phyloP scores from a whole-genome alignment of 2,113 vertebrate genomes.

The Cavia porcellus region DNA sequence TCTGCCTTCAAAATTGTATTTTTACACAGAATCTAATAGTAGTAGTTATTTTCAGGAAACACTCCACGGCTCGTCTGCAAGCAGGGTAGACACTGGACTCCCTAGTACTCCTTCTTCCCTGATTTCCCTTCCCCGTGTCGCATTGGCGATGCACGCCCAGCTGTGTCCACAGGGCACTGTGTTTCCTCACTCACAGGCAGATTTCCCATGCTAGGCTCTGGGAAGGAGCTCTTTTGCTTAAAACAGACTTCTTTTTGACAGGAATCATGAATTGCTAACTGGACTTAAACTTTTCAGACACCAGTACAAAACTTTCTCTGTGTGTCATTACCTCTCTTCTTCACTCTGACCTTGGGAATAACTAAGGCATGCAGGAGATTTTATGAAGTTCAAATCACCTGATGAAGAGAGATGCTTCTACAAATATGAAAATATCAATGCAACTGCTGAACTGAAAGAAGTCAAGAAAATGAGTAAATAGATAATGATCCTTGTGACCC shows the following conservation, averaged over 20 bases:
- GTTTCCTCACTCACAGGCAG: background rate
- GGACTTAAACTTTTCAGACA: background rate
- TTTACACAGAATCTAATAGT: background rate
- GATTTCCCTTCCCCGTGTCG: background rate
- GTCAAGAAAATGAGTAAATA: background rate
- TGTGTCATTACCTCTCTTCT: background rate
- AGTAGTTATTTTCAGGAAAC: background rate
- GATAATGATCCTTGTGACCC: background rate
- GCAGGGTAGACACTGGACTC: background rate
- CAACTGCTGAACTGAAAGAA: background rate
- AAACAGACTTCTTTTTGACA: background rate
- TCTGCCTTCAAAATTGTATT: background rate
- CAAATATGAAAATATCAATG: background rate
- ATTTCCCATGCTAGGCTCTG: rapidly evolving
- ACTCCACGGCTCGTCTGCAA: background rate
- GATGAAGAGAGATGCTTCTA: background rate
- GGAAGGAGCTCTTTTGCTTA: background rate
- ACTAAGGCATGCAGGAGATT: background rate
- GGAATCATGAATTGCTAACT: constrained; percentile 8
- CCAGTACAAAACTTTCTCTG: background rate
- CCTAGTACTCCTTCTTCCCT: background rate
- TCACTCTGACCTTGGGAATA: background rate
- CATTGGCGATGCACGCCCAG: background rate
- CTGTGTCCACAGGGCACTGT: background rate
- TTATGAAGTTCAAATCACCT: background rate